These are phyloP conservation scores for Arvicanthis niloticus DNA, from an alignment of 2,113 vertebrate species.

Conservation along the genomic window DNA sequence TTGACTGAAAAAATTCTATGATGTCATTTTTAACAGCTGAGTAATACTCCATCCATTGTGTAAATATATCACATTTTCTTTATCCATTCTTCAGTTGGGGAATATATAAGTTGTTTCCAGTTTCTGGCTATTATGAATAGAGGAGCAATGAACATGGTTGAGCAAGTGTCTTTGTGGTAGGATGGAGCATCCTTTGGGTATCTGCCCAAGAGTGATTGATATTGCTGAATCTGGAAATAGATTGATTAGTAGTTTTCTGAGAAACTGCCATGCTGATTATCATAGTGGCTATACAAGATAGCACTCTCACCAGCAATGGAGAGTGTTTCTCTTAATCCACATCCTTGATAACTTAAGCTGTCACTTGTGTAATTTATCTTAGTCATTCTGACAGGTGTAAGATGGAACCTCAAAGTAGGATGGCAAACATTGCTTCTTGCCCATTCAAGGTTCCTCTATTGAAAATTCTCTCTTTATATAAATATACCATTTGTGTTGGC, in stretches of 20 bases:
- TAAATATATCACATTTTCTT: neutral
- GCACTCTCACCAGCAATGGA: neutral
- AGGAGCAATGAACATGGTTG: neutral
- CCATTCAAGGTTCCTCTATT: neutral
- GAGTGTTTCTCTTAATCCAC: neutral
- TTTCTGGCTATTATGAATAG: neutral
- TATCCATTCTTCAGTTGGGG: neutral
- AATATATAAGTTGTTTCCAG: neutral
- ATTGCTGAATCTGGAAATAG: neutral
- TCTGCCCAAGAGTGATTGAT: neutral
- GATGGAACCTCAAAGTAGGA: neutral
- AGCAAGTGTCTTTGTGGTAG: neutral
- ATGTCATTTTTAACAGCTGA: neutral
- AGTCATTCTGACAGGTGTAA: neutral
- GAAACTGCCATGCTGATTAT: neutral
- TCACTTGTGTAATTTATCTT: neutral
- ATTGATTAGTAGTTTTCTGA: neutral
- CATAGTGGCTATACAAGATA: neutral
- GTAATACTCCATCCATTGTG: neutral
- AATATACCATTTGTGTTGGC: no score
- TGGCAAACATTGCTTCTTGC: neutral
- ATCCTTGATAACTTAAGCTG: neutral
- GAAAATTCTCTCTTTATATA: neutral
- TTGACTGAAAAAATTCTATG: neutral
- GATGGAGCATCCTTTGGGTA: neutral